Conservation (phyloP, 1,140 invertebrate genomes). For the Eupristina koningsbergeri region DNA sequence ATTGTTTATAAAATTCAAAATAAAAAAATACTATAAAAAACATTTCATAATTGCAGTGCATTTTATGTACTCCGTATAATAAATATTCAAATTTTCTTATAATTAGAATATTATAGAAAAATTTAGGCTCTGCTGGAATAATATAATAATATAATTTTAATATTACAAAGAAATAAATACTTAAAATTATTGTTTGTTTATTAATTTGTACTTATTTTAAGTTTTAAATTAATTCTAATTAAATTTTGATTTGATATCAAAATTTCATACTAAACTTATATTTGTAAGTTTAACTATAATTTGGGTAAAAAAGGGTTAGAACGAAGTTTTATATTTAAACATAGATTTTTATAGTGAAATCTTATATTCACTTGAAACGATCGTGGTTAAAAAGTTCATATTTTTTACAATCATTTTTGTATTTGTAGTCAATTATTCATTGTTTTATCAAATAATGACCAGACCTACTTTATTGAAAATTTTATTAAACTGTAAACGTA, state of each 20-base stretch:
- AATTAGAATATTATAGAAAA: constrained; percentile 26
- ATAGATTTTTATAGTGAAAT: too few species aligned
- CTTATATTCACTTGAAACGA: too few species aligned
- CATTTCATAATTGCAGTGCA: background rate
- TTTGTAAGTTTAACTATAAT: too few species aligned
- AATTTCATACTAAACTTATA: too few species aligned
- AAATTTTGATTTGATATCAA: too few species aligned
- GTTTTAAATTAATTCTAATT: too few species aligned
- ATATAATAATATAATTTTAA: background rate
- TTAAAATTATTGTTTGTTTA: background rate
- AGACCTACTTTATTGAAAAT: constrained; percentile 39
- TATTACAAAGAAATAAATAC: background rate
- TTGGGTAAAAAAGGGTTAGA: too few species aligned
- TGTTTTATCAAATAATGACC: constrained; percentile 41
- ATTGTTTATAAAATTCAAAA: too few species aligned
- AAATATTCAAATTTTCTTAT: constrained; percentile 1
- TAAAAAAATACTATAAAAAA: background rate
- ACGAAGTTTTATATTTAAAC: too few species aligned
- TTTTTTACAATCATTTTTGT: background rate
- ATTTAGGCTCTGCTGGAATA: constrained; percentile 36
- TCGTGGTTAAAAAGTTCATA: background rate
- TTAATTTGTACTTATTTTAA: background rate
- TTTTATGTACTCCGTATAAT: background rate
- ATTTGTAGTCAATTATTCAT: background rate
- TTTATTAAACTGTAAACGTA: constrained; percentile 21